Evolutionary conservation across 2,888 invertebrate genomes (phyloP).

Genomic region (Eilema depressum): DNA sequence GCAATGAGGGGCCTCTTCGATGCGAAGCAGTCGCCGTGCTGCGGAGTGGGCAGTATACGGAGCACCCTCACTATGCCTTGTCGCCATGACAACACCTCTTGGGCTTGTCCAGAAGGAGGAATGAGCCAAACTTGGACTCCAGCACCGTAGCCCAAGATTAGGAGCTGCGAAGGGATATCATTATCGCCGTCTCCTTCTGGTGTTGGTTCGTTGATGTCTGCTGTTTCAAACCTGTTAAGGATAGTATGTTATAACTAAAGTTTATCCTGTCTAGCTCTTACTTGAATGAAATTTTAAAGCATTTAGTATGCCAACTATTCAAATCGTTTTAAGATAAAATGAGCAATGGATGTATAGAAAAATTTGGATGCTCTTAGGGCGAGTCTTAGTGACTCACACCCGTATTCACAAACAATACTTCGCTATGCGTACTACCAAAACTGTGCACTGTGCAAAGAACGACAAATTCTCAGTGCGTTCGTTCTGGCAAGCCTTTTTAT

Average conservation of each 20-base stretch:
- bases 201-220: conserved; percentile 93
- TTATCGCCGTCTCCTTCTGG: conserved; percentile 90
- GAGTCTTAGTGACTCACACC: too few species aligned
- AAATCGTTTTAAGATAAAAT: too few species aligned
- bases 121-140: conserved; percentile 93
- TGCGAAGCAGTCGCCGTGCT: conserved; percentile 90
- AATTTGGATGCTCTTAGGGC: too few species aligned
- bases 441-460: too few species aligned
- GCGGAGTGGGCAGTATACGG: conserved; percentile 94
- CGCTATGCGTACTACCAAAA: too few species aligned
- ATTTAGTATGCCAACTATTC: too few species aligned
- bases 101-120: conserved; percentile 96
- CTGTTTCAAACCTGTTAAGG: conserved; percentile 91
- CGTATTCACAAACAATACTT: too few species aligned
- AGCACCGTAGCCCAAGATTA: conserved; percentile 90
- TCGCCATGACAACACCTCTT: conserved; percentile 97
- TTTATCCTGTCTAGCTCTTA: not conserved
- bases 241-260: not conserved
- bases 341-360: too few species aligned
- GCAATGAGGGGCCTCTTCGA: conserved; percentile 96
- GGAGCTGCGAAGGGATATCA: conserved; percentile 92
- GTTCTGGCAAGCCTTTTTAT: too few species aligned
- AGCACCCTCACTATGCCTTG: conserved; percentile 95
- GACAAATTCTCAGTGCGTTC: too few species aligned
- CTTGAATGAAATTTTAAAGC: too few species aligned